Evolutionary conservation across 2,888 invertebrate genomes (phyloP), one percentile per base, ranked within the genome.

Genomic region (Campoplex capitator): DNA sequence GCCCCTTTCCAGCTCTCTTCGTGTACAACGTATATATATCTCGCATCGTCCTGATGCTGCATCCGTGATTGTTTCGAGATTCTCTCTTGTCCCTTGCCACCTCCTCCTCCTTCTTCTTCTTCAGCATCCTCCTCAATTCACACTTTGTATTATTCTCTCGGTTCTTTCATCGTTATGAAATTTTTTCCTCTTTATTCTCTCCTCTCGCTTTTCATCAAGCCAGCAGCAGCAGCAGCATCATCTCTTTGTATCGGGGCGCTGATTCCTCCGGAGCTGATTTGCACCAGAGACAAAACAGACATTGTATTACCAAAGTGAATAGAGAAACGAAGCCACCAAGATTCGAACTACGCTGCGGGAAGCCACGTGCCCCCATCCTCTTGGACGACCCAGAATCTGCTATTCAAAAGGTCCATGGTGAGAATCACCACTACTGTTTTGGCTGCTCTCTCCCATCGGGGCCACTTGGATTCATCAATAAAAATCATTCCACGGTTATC

Each of bases 1-100:
- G 93, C 92, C 93, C 93, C 92, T 93, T 92, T 92, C 91, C 91
- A 92, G 45, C 78, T 86, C 80, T 62, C 89, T 84, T 80, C 87
- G 56, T 51, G 65, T 80, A 68, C 51, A 56, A 58, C 58, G 28
- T 35, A 74, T 51, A 23, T 67, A 54, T 68, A 78, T 81, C 81
- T 87, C 90, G 89, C 91, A 91, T 91, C 90, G 92, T 91, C 89
- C 90, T 89, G 89, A 90, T 90, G 90, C 92, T 58, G 75, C 91
- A 89, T 91, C 92, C 62, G 91, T 92, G 91, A 92, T 92, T 92
- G 91, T 92, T 89, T 89, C 38, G 42, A 67, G 65, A 67, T 67
- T 68, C 32, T 42, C 42, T 35, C 62, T 65, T 65, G 62, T 18
- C 75, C 56, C 70, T 75, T 48, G 62, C 71, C 74, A 51, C 71